Evolutionary conservation across 2,113 vertebrate species (phyloP).

Genomic region (Clarias batrachus): DNA sequence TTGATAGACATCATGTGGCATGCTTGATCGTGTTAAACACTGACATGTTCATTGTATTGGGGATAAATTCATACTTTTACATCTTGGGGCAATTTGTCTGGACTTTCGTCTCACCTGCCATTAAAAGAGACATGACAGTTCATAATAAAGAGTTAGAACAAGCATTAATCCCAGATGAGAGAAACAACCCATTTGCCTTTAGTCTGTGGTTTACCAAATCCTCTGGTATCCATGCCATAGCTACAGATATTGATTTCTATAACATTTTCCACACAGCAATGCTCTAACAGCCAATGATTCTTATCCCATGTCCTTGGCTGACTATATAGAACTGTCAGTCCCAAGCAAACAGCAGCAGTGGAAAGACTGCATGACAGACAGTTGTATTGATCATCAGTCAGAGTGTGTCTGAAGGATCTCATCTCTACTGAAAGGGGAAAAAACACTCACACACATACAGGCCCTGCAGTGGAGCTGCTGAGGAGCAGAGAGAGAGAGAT

Average conservation of each 20-base stretch:
- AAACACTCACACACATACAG: not conserved
- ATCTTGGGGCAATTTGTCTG: slow-evolving; percentile 1
- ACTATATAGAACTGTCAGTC: slow-evolving; percentile 38
- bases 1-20: not conserved
- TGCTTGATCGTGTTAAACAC: not conserved
- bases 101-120: not conserved
- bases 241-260: slow-evolving; percentile 15
- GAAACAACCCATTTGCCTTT: not conserved
- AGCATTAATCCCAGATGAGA: not conserved
- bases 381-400: slow-evolving; percentile 44
- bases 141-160: not conserved
- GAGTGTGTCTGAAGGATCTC: slow-evolving; percentile 40
- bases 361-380: slow-evolving; percentile 30
- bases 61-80: not conserved
- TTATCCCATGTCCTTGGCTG: not conserved
- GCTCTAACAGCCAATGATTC: slow-evolving; percentile 18
- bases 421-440: not conserved
- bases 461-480: not conserved
- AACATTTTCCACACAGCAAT: not conserved
- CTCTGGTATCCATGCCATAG: not conserved
- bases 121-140: not conserved
- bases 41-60: slow-evolving; percentile 9
- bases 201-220: slow-evolving; percentile 9
- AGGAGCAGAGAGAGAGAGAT: not conserved
- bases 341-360: slow-evolving; percentile 1